Base-by-base conservation (phyloP, 2,797 vertebrate species). In the Macropus fuliginosus region DNA sequence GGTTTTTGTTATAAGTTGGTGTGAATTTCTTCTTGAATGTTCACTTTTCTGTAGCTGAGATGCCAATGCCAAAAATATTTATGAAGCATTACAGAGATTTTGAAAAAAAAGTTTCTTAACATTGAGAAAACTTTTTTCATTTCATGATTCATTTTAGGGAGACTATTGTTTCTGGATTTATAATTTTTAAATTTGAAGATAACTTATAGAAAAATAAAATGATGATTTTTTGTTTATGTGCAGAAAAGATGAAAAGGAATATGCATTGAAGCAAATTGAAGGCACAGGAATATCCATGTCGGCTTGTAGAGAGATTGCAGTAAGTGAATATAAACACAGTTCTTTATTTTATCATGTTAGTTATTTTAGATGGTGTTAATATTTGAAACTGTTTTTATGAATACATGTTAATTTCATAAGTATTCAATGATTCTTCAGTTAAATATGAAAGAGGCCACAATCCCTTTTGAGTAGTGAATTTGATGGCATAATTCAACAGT, bases 281-380 rank as follows among this genome's bases (percentile, higher is more conserved):
- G 99, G 99, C 98, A 99, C 99, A 98, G 99, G 99, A 98, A 99
- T 99, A 98, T 99, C 99, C 96, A 99, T 99, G 99, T 99, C 99
- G 16, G 99, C 99, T 96, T 99, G 99, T 99, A 99, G 99, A 99
- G 99, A 99, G 98, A 99, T 99, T 97, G 99, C 99, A 98, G 99
- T 99, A 99, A 99, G 99, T 99, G 93, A 50, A 96, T 93, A 94
- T 94, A 92, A 97, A 97, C 13, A 50, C 90, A 93, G 55, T 92
- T 96, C 31, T 93, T 91, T 94, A 95, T 96, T 95, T 96, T 97
- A 28, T 97, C 96, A 92, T 54, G 8, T 91, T n/a, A 91, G 50
- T 93, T 52, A 93, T 95, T 55, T 56, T 97, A 56, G 54, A 34
- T 74, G 55, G 16, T 96, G 27, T 91, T 93, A 54, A 93, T 54